phyloP scores from a whole-genome alignment of 2,797 vertebrate species.

The Pangasius mekongensis region DNA sequence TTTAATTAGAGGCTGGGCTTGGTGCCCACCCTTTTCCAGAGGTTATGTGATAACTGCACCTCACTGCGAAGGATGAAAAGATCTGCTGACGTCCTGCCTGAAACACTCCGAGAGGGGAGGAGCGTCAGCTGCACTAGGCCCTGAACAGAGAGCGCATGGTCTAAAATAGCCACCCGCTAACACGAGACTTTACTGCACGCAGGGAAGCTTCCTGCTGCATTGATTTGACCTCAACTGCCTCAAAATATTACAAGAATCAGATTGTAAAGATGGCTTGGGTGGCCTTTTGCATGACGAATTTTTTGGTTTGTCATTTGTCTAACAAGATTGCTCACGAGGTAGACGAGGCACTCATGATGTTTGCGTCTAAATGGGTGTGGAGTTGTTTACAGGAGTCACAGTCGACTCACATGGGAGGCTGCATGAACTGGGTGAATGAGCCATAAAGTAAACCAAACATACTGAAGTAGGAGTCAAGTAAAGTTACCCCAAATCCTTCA shows the following conservation, averaged over 20 bases:
- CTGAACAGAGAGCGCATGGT: constrained; percentile 28
- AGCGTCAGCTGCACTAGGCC: constrained; percentile 42
- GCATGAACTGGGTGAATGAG: no score
- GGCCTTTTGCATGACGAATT: neutral
- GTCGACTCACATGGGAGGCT: constrained; percentile 72
- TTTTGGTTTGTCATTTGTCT: neutral
- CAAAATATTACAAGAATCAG: neutral
- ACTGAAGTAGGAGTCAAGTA: constrained; percentile 56
- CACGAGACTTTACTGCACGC: constrained; percentile 34
- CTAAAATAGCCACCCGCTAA: constrained; percentile 55
- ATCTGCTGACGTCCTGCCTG: constrained; percentile 78
- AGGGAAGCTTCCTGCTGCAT: constrained; percentile 70
- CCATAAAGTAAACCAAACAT: neutral
- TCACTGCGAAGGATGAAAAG: constrained; percentile 78
- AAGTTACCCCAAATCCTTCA: constrained; percentile 76
- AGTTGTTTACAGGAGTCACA: constrained; percentile 64
- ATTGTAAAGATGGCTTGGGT: neutral
- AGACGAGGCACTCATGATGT: neutral
- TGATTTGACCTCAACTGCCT: constrained; percentile 50
- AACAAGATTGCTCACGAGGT: neutral
- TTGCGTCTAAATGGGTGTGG: constrained; percentile 63
- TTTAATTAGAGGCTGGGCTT: constrained; percentile 87
- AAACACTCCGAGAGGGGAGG: constrained; percentile 73
- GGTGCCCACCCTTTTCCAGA: constrained; percentile 81
- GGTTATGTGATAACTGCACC: constrained; percentile 89